These are phyloP conservation scores for Chrysolina haemoptera DNA, from an alignment of 2,888 invertebrate genomes.

Conservation along the genomic window DNA sequence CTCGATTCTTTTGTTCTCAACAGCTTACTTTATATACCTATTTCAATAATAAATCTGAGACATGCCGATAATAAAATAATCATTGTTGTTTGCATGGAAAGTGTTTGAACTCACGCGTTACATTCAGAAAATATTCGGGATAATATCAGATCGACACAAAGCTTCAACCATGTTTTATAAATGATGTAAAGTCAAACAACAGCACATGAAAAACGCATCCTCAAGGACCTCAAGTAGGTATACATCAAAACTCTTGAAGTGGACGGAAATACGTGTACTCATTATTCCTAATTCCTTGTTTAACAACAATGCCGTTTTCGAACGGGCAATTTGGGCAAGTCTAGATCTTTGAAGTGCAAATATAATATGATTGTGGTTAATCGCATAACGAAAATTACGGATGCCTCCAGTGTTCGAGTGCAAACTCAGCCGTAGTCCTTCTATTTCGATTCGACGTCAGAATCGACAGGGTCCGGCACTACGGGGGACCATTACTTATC, in stretches of 20 bases:
- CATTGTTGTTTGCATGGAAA: too few species aligned
- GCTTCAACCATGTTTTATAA: not conserved
- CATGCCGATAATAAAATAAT: too few species aligned
- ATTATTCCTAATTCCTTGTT: slow-evolving; percentile 57
- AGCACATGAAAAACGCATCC: not conserved
- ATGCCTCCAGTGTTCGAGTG: slow-evolving; percentile 67
- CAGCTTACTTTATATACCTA: too few species aligned
- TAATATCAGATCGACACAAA: too few species aligned
- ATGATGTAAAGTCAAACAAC: not conserved
- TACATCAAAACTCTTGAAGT: slow-evolving; percentile 34
- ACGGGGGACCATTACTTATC: slow-evolving; percentile 69
- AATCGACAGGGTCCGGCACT: slow-evolving; percentile 61
- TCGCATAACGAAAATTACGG: slow-evolving; percentile 68
- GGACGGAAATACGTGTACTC: slow-evolving; percentile 39
- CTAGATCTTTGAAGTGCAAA: slow-evolving; percentile 57
- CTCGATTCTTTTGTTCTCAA: too few species aligned
- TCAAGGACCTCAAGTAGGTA: not conserved
- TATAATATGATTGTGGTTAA: slow-evolving; percentile 70
- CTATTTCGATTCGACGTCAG: slow-evolving; percentile 45
- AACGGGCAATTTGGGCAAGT: slow-evolving; percentile 52
- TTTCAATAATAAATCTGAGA: too few species aligned
- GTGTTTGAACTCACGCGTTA: too few species aligned
- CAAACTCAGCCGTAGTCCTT: slow-evolving; percentile 45
- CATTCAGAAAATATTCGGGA: too few species aligned
- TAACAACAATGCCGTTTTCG: slow-evolving; percentile 53